Conservation (phyloP, 2,113 vertebrate species). For the Galbula dea region DNA sequence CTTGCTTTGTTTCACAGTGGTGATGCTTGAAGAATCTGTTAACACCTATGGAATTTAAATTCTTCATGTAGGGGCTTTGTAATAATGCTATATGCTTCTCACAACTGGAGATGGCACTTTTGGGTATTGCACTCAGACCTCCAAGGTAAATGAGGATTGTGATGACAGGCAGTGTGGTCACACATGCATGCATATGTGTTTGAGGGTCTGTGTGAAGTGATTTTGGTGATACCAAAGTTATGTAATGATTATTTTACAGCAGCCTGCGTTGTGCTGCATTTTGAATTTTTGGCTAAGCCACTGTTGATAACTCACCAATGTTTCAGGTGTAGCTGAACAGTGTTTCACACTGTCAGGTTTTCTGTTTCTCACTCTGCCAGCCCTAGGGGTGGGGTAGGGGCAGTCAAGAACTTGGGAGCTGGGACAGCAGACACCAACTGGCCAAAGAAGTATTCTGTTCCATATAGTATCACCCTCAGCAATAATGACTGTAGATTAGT, state of each 20-base stretch:
- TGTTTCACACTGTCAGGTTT: neutral
- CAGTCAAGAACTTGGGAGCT: neutral
- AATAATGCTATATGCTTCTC: neutral
- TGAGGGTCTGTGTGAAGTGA: neutral
- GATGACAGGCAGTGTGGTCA: neutral
- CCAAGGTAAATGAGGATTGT: neutral
- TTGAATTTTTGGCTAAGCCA: neutral
- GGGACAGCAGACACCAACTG: neutral
- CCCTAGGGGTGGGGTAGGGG: no score
- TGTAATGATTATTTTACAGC: neutral
- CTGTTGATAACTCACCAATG: neutral
- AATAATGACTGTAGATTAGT: neutral
- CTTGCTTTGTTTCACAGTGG: neutral
- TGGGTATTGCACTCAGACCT: neutral
- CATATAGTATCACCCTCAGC: neutral
- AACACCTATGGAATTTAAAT: neutral
- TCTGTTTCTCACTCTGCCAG: neutral
- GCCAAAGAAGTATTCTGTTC: neutral
- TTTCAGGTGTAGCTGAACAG: neutral
- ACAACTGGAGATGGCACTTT: neutral
- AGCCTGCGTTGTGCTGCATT: no score
- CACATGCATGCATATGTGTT: accelerated
- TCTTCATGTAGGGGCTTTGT: neutral
- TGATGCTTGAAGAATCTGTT: neutral
- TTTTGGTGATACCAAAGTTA: neutral